Base-by-base conservation (phyloP, 2,888 invertebrate genomes). In the Scelioninae gen. 1 region DNA sequence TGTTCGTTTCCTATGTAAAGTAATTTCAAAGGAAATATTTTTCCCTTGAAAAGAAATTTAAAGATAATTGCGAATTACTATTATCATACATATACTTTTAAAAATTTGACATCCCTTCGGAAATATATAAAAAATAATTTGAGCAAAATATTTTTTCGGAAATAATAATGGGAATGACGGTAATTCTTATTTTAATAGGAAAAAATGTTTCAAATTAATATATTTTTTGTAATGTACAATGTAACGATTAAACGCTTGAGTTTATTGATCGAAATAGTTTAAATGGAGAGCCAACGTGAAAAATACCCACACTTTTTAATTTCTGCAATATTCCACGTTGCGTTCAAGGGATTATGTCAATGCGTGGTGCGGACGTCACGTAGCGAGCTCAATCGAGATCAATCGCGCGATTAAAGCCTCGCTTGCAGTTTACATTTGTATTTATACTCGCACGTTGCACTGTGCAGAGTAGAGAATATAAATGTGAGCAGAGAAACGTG, bases 401-500 rank as follows among this genome's bases (percentile, higher is more conserved):
- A 69, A 63, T 81, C 69, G 63, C 56, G 56, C 34, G 62, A 62
- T 69, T 69, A 75, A 75, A 75, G 49, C 69, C 63, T 56, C 32
- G 55, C 53, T 63, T 47, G 62, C 38, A 69, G 55, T 69, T 75
- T 69, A 69, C 72, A 69, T 81, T 60, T 49, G 69, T 81, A 69
- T 75, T 63, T 81, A 68, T 68, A 62, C 23, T n/a, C 65, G 23
- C 45, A 32, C 29, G 53, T 34, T 71, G 78, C 29, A 32, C 29
- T 62, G 58, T 23, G 32, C 56, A 5, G 31, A 43, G 49, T 29
- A 23, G 16, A 15, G 29, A 68, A 68, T 60, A 47, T 74, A 66
- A 79, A 74, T 55, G 43, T 51, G 29, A 51, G 38, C 38, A n/a
- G 29, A 60, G 49, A 68, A 80, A 62, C 47, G 56, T 49, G 40